Evolutionary conservation across 1,140 invertebrate species (phyloP).

Genomic region (Oscheius sp.): DNA sequence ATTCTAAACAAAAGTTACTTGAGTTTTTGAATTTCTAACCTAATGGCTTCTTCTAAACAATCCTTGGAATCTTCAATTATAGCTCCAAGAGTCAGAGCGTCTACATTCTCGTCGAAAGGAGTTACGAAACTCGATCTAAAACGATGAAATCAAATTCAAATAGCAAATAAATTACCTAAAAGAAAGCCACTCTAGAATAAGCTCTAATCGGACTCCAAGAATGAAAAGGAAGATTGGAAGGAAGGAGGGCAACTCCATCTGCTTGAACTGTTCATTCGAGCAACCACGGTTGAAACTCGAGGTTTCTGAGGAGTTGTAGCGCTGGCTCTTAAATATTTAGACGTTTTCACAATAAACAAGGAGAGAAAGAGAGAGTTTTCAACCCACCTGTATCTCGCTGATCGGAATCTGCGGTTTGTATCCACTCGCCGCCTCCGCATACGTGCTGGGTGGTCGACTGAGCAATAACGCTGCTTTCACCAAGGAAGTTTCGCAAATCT

Average conservation of each 20-base stretch:
- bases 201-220: slow-evolving; percentile 14
- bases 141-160: neutral
- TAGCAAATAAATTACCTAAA: slow-evolving; percentile 6
- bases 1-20: slow-evolving; percentile 5
- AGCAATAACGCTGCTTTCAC: slow-evolving; percentile 30
- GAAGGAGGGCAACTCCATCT: slow-evolving; percentile 21
- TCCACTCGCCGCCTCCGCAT: slow-evolving; percentile 15
- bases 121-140: slow-evolving; percentile 5
- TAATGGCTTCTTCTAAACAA: slow-evolving; percentile 28
- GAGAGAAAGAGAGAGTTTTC: too few species aligned
- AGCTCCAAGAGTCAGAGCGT: slow-evolving; percentile 12
- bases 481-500: slow-evolving; percentile 12
- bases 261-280: neutral
- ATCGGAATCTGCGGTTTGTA: neutral
- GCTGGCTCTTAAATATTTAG: neutral
- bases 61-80: slow-evolving; percentile 30
- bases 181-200: slow-evolving; percentile 19
- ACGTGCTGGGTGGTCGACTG: slow-evolving; percentile 2
- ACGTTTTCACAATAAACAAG: neutral
- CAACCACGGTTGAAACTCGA: neutral
- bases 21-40: neutral
- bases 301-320: neutral
- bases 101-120: neutral
- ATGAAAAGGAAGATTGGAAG: slow-evolving; percentile 22
- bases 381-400: neutral